Evolutionary conservation across 2,888 invertebrate species (phyloP).

Genomic region (Drosophila suboccidentalis): DNA sequence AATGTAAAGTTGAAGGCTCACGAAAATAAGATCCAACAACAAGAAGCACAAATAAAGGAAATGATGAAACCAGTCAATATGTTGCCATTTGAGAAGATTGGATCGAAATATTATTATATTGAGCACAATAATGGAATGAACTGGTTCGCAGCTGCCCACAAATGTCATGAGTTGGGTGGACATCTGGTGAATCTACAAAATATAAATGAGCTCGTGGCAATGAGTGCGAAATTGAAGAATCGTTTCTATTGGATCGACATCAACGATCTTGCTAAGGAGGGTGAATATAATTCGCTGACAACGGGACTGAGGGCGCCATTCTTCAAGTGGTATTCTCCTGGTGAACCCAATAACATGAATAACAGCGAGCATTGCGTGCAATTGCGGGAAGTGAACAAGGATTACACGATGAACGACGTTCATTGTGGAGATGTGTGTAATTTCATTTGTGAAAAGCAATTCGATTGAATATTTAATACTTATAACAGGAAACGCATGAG

Average conservation of each 20-base stretch:
- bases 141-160: conserved; percentile 11
- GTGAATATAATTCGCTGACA: conserved; percentile 9
- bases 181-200: conserved; percentile 4
- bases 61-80: neutral
- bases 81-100: conserved; percentile 1
- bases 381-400: neutral
- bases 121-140: neutral
- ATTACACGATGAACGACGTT: conserved; percentile 8
- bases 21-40: neutral
- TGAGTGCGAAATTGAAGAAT: neutral
- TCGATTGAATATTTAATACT: neutral
- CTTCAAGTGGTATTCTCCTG: conserved; percentile 3
- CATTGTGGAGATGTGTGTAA: neutral
- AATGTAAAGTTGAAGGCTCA: neutral
- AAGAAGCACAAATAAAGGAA: neutral
- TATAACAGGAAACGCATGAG: neutral
- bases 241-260: conserved; percentile 8
- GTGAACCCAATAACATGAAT: neutral
- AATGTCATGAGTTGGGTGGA: conserved; percentile 6
- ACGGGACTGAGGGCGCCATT: neutral
- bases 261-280: conserved; percentile 18
- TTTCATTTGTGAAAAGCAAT: conserved; percentile 10
- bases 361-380: conserved; percentile 6
- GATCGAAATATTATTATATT: conserved; percentile 20
- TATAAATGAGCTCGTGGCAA: neutral